Base-by-base conservation (phyloP, 2,797 vertebrate species). In the Eulemur albifrons region DNA sequence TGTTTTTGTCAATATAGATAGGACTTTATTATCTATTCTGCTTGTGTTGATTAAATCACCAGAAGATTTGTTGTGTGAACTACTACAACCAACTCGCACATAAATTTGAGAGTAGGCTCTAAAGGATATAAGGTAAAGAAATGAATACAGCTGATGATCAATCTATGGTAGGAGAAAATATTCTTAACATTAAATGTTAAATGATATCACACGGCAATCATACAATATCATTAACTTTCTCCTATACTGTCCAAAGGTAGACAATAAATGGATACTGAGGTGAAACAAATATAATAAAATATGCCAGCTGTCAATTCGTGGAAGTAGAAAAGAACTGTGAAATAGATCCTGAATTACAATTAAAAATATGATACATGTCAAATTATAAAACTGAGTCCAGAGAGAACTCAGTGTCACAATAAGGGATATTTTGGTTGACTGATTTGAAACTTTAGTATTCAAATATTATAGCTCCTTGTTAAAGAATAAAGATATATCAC, bases 381-480 rank as follows among this genome's bases (percentile, higher is more conserved):
- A 90, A 75, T 81, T 82, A 73, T 43, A 92, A 83, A 93, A 90
- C 48, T 93, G 27, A 65, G 65, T 25, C 30, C 43, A 88, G 52
- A 72, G 96, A 97, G 6, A 70, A 12, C 40, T 80, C 54, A 97
- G 84, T 91, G 75, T 92, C 73, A 94, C 4, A 94, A 57, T 83
- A 92, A 86, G 23, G 15, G 32, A 81, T 88, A 83, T 92, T 88
- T 77, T 89, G 69, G 93, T 65, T 72, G 25, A 85, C 0, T 84
- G 38, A 87, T 90, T 81, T 92, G 79, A 84, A 95, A 92, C 27
- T 89, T 72, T 77, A 82, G 1, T 76, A 92, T 87, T 97, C 69
- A 67, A 95, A 50, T 40, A 76, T 82, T 97, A 32, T 30, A 95
- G 65, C n/a, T 67, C 77, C 32, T 50, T 61, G 50, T 95, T 88